Base-by-base conservation (phyloP, 2,113 vertebrate genomes). In the Epinephelus cyanopodus region DNA sequence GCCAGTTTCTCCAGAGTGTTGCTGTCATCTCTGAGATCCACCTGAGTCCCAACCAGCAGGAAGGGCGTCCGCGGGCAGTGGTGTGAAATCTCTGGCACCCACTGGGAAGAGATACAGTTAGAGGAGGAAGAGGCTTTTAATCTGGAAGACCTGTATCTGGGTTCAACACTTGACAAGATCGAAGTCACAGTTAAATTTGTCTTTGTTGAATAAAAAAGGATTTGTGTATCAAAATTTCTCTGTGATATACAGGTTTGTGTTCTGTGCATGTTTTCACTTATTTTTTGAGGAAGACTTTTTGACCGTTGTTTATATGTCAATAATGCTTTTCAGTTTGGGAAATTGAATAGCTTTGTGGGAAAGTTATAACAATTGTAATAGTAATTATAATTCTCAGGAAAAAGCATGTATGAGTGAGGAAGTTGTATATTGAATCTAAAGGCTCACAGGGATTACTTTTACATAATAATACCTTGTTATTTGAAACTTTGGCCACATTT, bases 31-130 rank as follows among this genome's bases (percentile, higher is more conserved):
- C 98, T 95, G 62, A 99, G 94, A 90, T 99, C 98, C 92, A 98
- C 95, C 85, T 99, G 97, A 87, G 98, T 99, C 71, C 98, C 98
- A 84, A 99, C 98, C 93, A 99, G 97, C 96, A 99, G 96, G 95
- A 98, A 99, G 84, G 98, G 98, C 54, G 98, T 99, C 94, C 97
- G 96, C 83, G 97, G 97, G 96, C 98, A 99, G 90, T 99, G 98
- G 92, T 99, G 98, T 87, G 97, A 97, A 85, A 99, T 99, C 96
- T 99, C 98, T 57, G 98, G 98, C 85, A 99, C 97, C 98, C 98
- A 99, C 98, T 99, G 92, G 19, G 54, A 60, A 21, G 33, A 61
- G 52, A 9, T 25, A 17, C 23, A 17, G 63, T 8, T 19, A 57
- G 8, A 47, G 60, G 45, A 18, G 50, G 18, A 57, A 21, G 33